These are phyloP conservation scores for Pterocles burchelli DNA, from an alignment of 2,113 vertebrate genomes.

Conservation along the genomic window DNA sequence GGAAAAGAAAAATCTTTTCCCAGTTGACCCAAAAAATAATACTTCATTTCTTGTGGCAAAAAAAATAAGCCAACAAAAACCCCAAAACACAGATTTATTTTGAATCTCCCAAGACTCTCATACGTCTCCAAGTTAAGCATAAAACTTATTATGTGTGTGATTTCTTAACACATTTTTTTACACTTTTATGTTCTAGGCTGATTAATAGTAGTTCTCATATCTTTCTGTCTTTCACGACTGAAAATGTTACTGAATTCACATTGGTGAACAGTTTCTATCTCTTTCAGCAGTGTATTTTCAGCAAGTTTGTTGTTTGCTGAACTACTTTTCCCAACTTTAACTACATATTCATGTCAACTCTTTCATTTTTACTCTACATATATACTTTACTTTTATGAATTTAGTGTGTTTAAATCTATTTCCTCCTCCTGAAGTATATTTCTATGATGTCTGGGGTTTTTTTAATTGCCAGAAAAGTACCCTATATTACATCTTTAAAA, in stretches of 20 bases:
- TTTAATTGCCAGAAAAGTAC: background rate
- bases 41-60: background rate
- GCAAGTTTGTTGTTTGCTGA: background rate
- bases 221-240: background rate
- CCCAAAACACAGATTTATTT: background rate
- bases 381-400: background rate
- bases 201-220: background rate
- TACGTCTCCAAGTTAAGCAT: background rate
- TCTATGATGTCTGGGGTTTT: accelerated
- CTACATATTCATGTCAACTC: background rate
- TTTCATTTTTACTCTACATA: background rate
- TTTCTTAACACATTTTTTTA: background rate
- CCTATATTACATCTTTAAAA: background rate
- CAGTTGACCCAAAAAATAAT: background rate
- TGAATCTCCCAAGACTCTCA: background rate
- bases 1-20: background rate
- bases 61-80: background rate
- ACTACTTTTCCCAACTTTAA: background rate
- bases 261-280: background rate
- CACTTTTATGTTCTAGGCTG: background rate
- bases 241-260: background rate
- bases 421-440: background rate
- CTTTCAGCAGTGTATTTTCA: background rate
- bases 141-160: background rate
- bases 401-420: background rate